These are phyloP conservation scores for Tachypleus tridentatus DNA, from an alignment of 1,140 invertebrate genomes.

Conservation along the genomic window DNA sequence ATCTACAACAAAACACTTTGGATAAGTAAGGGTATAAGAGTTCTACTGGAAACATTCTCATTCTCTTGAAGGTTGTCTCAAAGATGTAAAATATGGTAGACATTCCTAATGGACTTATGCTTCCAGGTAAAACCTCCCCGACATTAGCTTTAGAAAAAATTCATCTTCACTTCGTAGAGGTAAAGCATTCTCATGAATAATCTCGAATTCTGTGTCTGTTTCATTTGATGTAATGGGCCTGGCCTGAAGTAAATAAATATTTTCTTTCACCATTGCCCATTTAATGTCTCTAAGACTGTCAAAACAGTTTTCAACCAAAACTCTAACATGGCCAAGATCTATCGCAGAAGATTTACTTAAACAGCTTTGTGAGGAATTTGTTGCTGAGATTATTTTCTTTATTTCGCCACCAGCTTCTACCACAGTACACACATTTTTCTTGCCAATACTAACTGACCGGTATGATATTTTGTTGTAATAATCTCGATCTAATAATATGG, in stretches of 20 bases:
- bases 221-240: conserved; percentile 18
- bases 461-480: neutral
- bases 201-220: conserved; percentile 13
- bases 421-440: conserved; percentile 5
- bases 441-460: conserved; percentile 1
- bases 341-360: too few relatives aligned
- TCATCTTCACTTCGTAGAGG: conserved; percentile 14
- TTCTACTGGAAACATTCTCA: too few relatives aligned
- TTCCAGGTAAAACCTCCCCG: conserved; percentile 11
- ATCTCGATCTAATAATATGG: conserved; percentile 32
- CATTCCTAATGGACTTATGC: too few relatives aligned
- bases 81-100: too few relatives aligned
- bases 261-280: conserved; percentile 15
- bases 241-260: conserved; percentile 16
- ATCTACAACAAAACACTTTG: too few relatives aligned
- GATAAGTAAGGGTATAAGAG: too few relatives aligned
- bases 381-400: conserved; percentile 22
- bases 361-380: too few relatives aligned
- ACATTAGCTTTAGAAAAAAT: conserved; percentile 16
- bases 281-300: conserved; percentile 18
- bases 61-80: too few relatives aligned
- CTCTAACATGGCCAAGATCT: too few relatives aligned
- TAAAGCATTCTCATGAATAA: conserved; percentile 18
- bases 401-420: conserved; percentile 26
- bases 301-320: conserved; percentile 9